Base-by-base conservation (phyloP, 2,888 invertebrate species). In the Rosalia funebris region DNA sequence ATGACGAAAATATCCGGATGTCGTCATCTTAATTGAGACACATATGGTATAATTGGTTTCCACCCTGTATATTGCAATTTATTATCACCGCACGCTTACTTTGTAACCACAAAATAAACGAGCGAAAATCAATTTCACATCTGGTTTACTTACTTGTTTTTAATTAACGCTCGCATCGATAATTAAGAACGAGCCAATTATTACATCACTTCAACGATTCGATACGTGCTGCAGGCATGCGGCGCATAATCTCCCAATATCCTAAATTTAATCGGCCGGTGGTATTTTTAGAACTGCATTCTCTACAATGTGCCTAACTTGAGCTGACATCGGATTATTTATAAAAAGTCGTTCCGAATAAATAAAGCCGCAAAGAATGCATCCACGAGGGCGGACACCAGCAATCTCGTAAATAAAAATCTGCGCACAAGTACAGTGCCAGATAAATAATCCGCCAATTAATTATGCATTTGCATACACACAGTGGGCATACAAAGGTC, bases 291-390 rank as follows among this genome's bases (percentile, higher is more conserved):
- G 46, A 46, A 32, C 16, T 46, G 46, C 46, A 46, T 17, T 32
- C 14, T 14, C 16, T 46, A 34, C 46, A 34, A 46, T 14, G 34
- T 25, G 19, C 20, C 44, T 25, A 45, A 45, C 1, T 46, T 46
- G 34, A 46, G 15, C 46, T 34, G 46, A 46, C 46, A 46, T 46
- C 46, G 32, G 14, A 46, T 46, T 46, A 46, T 46, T 46, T 46
- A 46, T 46, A 46, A 46, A 46, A 46, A 46, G 46, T 46, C 15
- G 46, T 46, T 46, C 31, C 46, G 46, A 34, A 46, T 46, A 46
- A 46, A 41, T 32, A 31, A 32, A n/a, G 46, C 25, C n/a, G n/a
- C n/a, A n/a, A 46, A 46, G 46, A 46, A 46, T 46, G 46, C 46
- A 32, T n/a, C 31, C n/a, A 32, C 46, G 31, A 46, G 34, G 16